phyloP scores from a whole-genome alignment of 92 coral and sea anemone genomes.

The Plumapathes pennacea region DNA sequence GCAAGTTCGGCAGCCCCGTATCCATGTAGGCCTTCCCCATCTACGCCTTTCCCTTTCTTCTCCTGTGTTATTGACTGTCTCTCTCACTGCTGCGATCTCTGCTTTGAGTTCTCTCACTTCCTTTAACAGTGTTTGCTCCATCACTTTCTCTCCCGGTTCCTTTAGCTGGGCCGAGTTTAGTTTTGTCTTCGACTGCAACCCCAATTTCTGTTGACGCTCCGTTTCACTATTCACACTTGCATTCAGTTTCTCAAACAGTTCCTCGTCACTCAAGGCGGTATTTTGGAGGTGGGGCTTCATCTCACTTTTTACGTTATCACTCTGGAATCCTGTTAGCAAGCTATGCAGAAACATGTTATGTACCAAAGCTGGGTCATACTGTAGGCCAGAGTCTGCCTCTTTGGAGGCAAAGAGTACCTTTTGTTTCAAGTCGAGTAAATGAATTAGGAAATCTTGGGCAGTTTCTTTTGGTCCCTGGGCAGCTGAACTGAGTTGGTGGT shows the following conservation, averaged over 20 bases:
- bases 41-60: too few species aligned
- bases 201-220: slow-evolving; percentile 37
- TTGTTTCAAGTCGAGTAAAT: slow-evolving; percentile 19
- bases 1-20: slow-evolving; percentile 11
- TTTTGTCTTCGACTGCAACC: slow-evolving; percentile 12
- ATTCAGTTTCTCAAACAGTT: slow-evolving; percentile 44
- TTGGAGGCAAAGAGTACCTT: slow-evolving; percentile 34
- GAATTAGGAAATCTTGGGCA: slow-evolving; percentile 26
- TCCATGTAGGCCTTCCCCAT: too few species aligned
- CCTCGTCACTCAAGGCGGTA: slow-evolving; percentile 21
- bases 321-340: slow-evolving; percentile 17
- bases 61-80: too few species aligned
- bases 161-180: slow-evolving; percentile 9
- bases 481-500: slow-evolving; percentile 1
- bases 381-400: slow-evolving; percentile 32
- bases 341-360: slow-evolving; percentile 21
- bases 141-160: too few species aligned
- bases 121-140: slow-evolving; percentile 15
- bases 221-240: slow-evolving; percentile 26
- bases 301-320: slow-evolving; percentile 17
- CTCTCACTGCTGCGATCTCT: slow-evolving; percentile 22
- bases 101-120: slow-evolving; percentile 19
- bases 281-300: slow-evolving; percentile 23
- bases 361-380: slow-evolving; percentile 22
- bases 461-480: slow-evolving; percentile 2